Evolutionary conservation across 2,888 invertebrate species (phyloP), one percentile per base, ranked within the genome.

Genomic region (Acanthococcus lagerstroemiae): DNA sequence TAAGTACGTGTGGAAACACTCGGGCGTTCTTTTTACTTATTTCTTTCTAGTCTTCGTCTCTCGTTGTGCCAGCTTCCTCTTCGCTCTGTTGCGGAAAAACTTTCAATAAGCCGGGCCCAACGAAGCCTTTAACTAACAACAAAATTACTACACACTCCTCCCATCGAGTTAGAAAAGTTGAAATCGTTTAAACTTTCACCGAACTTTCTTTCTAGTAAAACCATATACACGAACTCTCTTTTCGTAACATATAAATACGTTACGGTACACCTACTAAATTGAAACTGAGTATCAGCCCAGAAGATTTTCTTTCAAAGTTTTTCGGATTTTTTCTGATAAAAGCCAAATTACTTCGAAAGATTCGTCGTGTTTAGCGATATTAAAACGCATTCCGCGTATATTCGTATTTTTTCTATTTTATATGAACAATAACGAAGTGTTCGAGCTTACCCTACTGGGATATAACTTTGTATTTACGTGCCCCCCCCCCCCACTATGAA

Each of bases 121-220:
- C 30, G 61, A 61, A 52, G 52, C 61, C 61, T 61, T 61, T 61
- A 61, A 61, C 52, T 61, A 61, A 61, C 61, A 61, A 61, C 61
- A 61, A 61, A 61, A 61, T 61, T 61, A 61, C 61, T 61, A 61
- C 61, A 60, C 50, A 50, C 61, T 61, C 61, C 52, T 61, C 22
- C 61, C 52, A 50, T 52, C 50, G 26, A 61, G 61, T 61, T 61
- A 52, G 50, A 54, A 50, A 61, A 61, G 61, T 61, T 61, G 61
- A 61, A 61, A 61, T 61, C 61, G 61, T 61, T 61, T 61, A 52
- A 61, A 61, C 52, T 61, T 61, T 61, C 52, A 52, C 61, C 52
- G 15, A 61, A 61, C 52, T 61, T 61, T 61, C 52, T 52, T 61
- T 61, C 61, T 61, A 61, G 46, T 61, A 52, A 52, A 61, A 50